phyloP scores from a whole-genome alignment of 2,888 invertebrate species.

The Ectemnius lituratus region DNA sequence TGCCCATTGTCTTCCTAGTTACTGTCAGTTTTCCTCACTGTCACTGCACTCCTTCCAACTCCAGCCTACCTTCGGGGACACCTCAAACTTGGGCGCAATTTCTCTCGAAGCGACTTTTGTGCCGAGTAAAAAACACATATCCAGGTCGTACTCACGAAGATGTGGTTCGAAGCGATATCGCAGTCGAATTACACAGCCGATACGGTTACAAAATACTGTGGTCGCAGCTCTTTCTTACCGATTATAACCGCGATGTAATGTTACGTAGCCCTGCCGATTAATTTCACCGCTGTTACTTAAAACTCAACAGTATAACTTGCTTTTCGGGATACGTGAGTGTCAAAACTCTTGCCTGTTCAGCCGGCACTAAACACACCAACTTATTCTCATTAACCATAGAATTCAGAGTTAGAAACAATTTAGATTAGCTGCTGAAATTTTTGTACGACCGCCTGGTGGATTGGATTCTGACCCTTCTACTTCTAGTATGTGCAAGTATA shows the following conservation, averaged over 20 bases:
- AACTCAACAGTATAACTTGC: background rate
- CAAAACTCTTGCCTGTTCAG: too few species aligned
- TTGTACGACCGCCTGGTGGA: too few species aligned
- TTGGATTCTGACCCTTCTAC: too few species aligned
- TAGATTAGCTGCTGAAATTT: too few species aligned
- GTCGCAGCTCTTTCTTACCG: conserved; percentile 1
- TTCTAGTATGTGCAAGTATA: too few species aligned
- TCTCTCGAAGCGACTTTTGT: background rate
- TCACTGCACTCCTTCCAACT: conserved; percentile 43
- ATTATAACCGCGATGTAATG: conserved; percentile 11
- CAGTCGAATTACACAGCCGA: background rate
- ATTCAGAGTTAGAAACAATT: too few species aligned
- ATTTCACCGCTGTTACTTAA: conserved; percentile 4
- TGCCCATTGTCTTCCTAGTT: conserved; percentile 61
- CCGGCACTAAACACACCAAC: too few species aligned
- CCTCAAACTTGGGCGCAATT: conserved; percentile 29
- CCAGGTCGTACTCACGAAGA: too few species aligned
- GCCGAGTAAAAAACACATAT: too few species aligned
- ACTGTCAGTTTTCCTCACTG: conserved; percentile 44
- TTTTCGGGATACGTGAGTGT: too few species aligned
- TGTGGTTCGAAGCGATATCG: background rate
- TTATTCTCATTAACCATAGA: too few species aligned
- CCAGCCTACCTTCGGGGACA: conserved; percentile 27
- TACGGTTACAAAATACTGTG: background rate
- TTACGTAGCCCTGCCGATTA: conserved; percentile 6